Percentiles rank a stretch among this genome's conserved stretches.
These are phyloP conservation scores for Lagria hirta DNA, from an alignment of 2,888 invertebrate species.

Conservation along the genomic window DNA sequence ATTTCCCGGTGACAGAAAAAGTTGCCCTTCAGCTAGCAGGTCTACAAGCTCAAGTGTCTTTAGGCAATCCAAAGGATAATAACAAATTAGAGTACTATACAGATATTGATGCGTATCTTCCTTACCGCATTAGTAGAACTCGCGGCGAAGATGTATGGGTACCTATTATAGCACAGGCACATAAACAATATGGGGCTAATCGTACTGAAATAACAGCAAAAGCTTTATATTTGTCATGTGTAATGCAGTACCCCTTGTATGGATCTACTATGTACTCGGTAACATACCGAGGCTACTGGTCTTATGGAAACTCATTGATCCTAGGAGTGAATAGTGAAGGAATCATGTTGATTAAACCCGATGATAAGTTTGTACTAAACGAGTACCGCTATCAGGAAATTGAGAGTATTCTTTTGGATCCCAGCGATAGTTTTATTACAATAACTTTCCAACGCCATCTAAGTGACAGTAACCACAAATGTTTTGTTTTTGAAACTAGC, in stretches of 20 bases:
- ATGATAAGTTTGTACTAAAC: slow-evolving; percentile 88
- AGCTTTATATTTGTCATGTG: slow-evolving; percentile 89
- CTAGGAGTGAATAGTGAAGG: slow-evolving; percentile 91
- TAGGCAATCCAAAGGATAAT: slow-evolving; percentile 79
- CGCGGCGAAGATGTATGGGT: slow-evolving; percentile 84
- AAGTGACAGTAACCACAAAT: slow-evolving; percentile 72
- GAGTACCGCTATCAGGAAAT: slow-evolving; percentile 90
- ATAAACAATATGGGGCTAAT: slow-evolving; percentile 88
- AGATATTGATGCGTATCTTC: slow-evolving; percentile 88
- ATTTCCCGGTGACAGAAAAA: slow-evolving; percentile 93
- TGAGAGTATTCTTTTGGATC: slow-evolving; percentile 87
- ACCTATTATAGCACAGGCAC: slow-evolving; percentile 84
- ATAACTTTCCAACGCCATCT: slow-evolving; percentile 76
- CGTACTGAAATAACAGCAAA: slow-evolving; percentile 89
- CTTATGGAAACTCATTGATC: slow-evolving; percentile 74
- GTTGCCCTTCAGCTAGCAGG: slow-evolving; percentile 93
- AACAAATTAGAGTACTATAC: slow-evolving; percentile 83
- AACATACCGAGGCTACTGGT: slow-evolving; percentile 92
- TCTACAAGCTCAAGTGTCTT: slow-evolving; percentile 90
- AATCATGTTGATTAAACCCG: slow-evolving; percentile 85
- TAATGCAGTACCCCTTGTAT: slow-evolving; percentile 91
- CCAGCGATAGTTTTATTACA: slow-evolving; percentile 89
- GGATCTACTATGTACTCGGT: slow-evolving; percentile 65
- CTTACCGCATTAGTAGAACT: slow-evolving; percentile 76
- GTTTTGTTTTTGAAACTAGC: slow-evolving; percentile 89